Evolutionary conservation across 2,113 vertebrate species (phyloP), one percentile per base, ranked within the genome.

Genomic region (Erythrocebus patas): DNA sequence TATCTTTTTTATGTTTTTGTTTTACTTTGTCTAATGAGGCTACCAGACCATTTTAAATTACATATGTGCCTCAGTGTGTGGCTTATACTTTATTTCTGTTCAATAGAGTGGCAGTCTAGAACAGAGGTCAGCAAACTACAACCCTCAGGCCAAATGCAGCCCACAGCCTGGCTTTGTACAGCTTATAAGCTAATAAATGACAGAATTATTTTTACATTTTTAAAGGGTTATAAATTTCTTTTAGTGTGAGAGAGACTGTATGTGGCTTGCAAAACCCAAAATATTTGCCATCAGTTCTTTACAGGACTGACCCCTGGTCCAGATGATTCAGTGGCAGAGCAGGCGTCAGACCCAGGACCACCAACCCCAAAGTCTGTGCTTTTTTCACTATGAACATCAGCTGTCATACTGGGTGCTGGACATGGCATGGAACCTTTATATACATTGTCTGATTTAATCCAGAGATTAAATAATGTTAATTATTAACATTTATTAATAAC

Each of bases 151-250:
- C 80, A 79, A 55, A 16, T n/a, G 13, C 20, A 2, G 22, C 82
- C 38, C 86, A 43, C 20, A 81, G 76, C 20, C 90, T 48, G 23
- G 10, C 92, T 84, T 83, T 82, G 8, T 59, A 40, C 2, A 50
- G 45, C 14, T 89, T 92, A 89, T n/a, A 89, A 91, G 81, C 43
- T 91, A 89, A 89, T 35, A 95, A 78, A 64, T 50, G 66, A 76
- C 72, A 43, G 8, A 59, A 35, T 45, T 7, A 38, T 72, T 92
- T 91, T 87, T 92, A 38, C 10, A 78, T 92, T 95, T 95, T 79
- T 45, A 66, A 96, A 82, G 35, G 0, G 70, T 68, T 79, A 48
- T 81, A 59, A 81, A 50, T 8, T 23, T 64, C 80, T 61, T 92
- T 96, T 13, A 81, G 50, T 48, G 30, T 72, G 18, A 73, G 13